These are phyloP conservation scores for Hestina assimilis DNA, from an alignment of 1,140 invertebrate genomes.

Conservation along the genomic window DNA sequence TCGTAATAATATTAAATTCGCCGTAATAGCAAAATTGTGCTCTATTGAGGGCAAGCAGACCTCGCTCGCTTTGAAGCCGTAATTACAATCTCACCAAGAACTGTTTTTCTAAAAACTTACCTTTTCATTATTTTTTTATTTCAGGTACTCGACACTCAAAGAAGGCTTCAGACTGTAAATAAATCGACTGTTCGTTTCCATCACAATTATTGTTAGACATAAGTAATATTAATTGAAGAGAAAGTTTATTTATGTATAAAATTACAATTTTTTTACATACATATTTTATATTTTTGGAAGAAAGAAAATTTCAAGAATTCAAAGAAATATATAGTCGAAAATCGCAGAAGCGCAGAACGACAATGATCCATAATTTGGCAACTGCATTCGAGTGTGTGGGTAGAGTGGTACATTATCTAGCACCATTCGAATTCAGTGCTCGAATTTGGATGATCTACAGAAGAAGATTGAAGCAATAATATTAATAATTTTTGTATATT, in stretches of 20 bases:
- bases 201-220: too few species aligned
- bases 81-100: too few species aligned
- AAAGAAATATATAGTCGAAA: not conserved
- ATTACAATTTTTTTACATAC: not conserved
- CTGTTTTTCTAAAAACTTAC: too few species aligned
- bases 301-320: not conserved
- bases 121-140: too few species aligned
- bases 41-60: not conserved
- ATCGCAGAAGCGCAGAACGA: not conserved
- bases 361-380: constrained; percentile 68
- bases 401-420: constrained; percentile 74
- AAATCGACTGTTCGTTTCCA: too few species aligned
- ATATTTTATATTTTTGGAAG: too few species aligned
- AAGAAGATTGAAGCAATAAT: constrained; percentile 10
- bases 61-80: too few species aligned
- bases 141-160: too few species aligned
- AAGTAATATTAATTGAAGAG: too few species aligned
- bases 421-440: constrained; percentile 80
- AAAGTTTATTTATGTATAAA: not conserved
- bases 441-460: constrained; percentile 59
- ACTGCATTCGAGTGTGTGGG: constrained; percentile 78
- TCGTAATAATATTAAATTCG: not conserved
- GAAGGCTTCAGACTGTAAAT: too few species aligned
- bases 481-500: too few species aligned
- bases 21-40: not conserved